These are phyloP conservation scores for Trogon surrucura DNA, from an alignment of 2,113 vertebrate genomes.

Conservation along the genomic window DNA sequence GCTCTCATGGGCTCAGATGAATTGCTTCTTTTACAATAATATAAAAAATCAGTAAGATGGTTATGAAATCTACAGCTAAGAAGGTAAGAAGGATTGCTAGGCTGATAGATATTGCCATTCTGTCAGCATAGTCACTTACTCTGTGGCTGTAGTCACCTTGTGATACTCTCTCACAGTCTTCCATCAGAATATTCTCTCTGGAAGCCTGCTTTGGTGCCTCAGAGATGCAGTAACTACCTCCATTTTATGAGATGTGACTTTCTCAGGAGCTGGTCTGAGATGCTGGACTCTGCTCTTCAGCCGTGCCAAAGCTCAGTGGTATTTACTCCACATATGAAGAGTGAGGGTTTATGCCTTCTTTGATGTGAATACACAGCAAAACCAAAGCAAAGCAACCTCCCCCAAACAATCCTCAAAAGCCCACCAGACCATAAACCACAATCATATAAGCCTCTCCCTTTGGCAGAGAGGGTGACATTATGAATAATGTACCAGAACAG, in stretches of 20 bases:
- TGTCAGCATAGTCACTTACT: background rate
- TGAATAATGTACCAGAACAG: background rate
- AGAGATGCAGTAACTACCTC: background rate
- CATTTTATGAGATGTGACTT: fast-evolving
- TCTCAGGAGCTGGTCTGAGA: background rate
- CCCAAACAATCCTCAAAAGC: background rate
- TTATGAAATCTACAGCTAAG: background rate
- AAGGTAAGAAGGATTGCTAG: background rate
- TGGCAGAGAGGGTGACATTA: background rate
- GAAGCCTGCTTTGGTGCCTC: background rate
- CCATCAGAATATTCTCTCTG: background rate
- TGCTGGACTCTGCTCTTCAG: background rate
- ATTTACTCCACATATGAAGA: background rate
- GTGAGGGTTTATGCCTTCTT: background rate
- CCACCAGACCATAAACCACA: background rate
- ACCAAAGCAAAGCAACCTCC: background rate
- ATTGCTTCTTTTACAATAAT: background rate
- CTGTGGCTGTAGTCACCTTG: background rate
- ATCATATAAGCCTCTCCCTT: background rate
- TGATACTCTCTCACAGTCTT: background rate
- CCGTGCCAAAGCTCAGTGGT: background rate
- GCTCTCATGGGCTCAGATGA: background rate
- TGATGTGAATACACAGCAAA: background rate
- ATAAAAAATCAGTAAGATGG: background rate
- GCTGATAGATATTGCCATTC: background rate